Evolutionary conservation across 2,797 vertebrate species (phyloP).

Genomic region (Simalia tracyae): DNA sequence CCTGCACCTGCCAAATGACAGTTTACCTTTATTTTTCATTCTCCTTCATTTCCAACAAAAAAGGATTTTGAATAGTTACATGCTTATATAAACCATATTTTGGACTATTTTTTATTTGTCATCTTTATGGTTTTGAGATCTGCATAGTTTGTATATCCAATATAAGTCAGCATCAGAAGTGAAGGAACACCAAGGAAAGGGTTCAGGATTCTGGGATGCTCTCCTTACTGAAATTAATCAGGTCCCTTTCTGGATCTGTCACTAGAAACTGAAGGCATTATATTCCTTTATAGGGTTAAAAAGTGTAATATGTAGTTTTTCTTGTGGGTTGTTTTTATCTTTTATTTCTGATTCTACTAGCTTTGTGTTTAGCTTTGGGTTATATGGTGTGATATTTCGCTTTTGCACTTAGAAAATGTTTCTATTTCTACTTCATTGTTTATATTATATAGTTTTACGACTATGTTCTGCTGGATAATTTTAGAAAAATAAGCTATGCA

Average conservation of each 20-base stretch:
- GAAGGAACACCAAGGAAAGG: neutral
- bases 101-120: neutral
- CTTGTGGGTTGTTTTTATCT: neutral
- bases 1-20: slow-evolving; percentile 54
- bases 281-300: neutral
- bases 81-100: slow-evolving; percentile 28
- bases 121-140: slow-evolving; percentile 18
- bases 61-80: slow-evolving; percentile 49
- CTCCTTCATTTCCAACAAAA: slow-evolving; percentile 57
- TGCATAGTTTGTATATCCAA: neutral
- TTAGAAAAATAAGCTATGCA: neutral
- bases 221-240: neutral
- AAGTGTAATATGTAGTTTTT: neutral
- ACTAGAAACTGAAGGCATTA: neutral
- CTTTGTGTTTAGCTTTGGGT: neutral
- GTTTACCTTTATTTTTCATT: slow-evolving; percentile 43
- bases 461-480: neutral
- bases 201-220: neutral
- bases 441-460: neutral
- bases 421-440: neutral
- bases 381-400: neutral
- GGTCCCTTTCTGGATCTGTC: neutral
- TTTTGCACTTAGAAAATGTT: neutral
- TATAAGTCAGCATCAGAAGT: neutral
- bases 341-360: neutral